Base-by-base conservation (phyloP, 2,797 vertebrate genomes). In the Esox lucius region DNA sequence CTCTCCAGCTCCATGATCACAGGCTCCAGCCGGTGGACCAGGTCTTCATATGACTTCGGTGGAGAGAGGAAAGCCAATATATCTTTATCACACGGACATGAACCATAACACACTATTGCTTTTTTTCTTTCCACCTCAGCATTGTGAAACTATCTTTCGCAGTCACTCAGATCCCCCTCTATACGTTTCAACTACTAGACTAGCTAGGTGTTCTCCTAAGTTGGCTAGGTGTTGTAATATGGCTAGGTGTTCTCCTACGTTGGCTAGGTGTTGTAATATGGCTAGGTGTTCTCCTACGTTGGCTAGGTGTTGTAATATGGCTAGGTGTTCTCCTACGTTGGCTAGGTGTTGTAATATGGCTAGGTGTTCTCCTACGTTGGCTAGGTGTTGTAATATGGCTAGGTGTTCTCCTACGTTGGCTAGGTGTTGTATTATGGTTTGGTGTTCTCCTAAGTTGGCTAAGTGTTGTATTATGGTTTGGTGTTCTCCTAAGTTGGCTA, bases 1-100 rank as follows among this genome's bases (percentile, higher is more conserved):
- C 96, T 84, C 78, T 98, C 97, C 90, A 98, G 90, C 90, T 97
- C 96, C 96, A 98, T 98, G 89, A 97, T 97, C 71, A 97, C 96
- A 0, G 96, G 97, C 86, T 98, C 96, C 22, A 98, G 81, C 16
- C 96, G 94, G 79, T 98, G 96, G 70, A 97, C 95, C 39, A 98
- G 85, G 87, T 97, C 96, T 78, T 98, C 96, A 1, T 97, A 98
- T 15, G 96, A 97, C 96, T 97, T 86, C 71, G 46, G 1, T 62
- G 65, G 1, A 74, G n/a, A 81, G 9, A 75, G 4, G 24, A 26
- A 28, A 68, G 31, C 65, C 31, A 56, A 35, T 16, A n/a, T 12
- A 61, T 1, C 3, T 61, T 26, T 13, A 26, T 61, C 24, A 24
- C 56, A 61, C n/a, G n/a, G 24, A 56, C 19, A 7, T n/a, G 53